Evolutionary conservation across 1,140 invertebrate genomes (phyloP).

Genomic region (Pseudobourletiella spinata): DNA sequence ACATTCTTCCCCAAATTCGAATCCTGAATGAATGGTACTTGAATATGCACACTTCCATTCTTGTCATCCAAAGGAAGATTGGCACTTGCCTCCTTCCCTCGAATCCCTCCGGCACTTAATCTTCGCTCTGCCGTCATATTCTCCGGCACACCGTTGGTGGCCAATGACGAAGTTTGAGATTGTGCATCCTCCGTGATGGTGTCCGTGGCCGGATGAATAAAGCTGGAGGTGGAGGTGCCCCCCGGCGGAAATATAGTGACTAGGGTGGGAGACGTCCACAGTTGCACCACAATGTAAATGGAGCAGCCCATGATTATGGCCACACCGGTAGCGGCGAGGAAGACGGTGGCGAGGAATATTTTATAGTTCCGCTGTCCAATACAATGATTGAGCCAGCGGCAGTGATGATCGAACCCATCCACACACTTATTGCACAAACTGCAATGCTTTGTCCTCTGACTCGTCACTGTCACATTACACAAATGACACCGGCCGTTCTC

Average conservation of each 20-base stretch:
- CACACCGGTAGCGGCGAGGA: conserved; percentile 67
- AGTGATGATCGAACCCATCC: conserved; percentile 71
- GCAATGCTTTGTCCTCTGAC: conserved; percentile 77
- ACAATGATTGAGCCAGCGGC: conserved; percentile 96
- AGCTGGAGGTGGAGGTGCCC: neutral
- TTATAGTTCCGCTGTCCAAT: conserved; percentile 83
- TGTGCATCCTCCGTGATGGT: conserved; percentile 2
- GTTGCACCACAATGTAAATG: conserved; percentile 52
- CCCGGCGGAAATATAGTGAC: neutral
- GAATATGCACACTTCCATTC: neutral
- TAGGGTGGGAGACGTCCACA: conserved; percentile 12
- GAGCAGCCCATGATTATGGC: conserved; percentile 59
- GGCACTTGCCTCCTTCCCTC: no score
- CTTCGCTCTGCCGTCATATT: no score
- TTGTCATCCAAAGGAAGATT: neutral
- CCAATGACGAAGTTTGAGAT: neutral
- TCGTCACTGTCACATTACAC: conserved; percentile 63
- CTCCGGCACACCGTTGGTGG: no score
- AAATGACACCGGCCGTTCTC: conserved; percentile 89
- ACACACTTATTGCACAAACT: conserved; percentile 95
- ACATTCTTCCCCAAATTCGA: neutral
- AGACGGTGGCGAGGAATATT: conserved; percentile 72
- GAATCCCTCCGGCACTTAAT: no score
- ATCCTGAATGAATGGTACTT: neutral
- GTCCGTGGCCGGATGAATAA: neutral